Evolutionary conservation across 2,797 vertebrate species (phyloP), one percentile per base, ranked within the genome.

Genomic region (Diglossa cyanea): DNA sequence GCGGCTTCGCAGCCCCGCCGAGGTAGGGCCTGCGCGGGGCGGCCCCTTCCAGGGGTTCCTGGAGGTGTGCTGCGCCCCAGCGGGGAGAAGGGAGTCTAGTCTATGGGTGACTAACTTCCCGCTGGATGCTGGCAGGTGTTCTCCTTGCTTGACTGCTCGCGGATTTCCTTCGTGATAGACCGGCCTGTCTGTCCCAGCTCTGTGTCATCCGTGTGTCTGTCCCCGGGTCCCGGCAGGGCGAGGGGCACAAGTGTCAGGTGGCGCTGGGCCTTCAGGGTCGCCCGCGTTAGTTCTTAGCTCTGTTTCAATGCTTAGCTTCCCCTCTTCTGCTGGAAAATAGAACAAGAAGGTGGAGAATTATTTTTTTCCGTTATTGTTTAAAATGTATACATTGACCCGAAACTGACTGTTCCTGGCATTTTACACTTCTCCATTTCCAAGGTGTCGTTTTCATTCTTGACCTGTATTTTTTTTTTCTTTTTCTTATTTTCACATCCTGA

Each of bases 121-220:
- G 0, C 7, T 10, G 3, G 8, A 13, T 17, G 1, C 37, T n/a
- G 48, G 6, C 9, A 6, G 10, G 0, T 37, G 68, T 24, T 60
- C 3, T 37, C 13, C 19, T 13, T 23, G 17, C 16, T 37, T 13
- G 4, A 2, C 6, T 39, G 3, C 35, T 54, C 21, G 6, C 5
- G 2, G 17, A 7, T 73, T 73, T 45, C 18, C 8, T 50, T 60
- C 5, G 0, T 2, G 10, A 0, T 10, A 4, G 53, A 9, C 6
- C 20, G 1, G 19, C 7, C 23, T 20, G 17, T 44, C 8, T 20
- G 55, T 14, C 18, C 0, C 24, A 9, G 12, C 25, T 45, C 3
- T 5, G 18, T 48, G 37, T 8, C 21, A 3, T 6, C 18, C 8
- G 0, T 3, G 37, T 21, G 7, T 8, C 13, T 23, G 7, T 8